phyloP scores from a whole-genome alignment of 1,140 invertebrate species.

The Agraylea sexmaculata region DNA sequence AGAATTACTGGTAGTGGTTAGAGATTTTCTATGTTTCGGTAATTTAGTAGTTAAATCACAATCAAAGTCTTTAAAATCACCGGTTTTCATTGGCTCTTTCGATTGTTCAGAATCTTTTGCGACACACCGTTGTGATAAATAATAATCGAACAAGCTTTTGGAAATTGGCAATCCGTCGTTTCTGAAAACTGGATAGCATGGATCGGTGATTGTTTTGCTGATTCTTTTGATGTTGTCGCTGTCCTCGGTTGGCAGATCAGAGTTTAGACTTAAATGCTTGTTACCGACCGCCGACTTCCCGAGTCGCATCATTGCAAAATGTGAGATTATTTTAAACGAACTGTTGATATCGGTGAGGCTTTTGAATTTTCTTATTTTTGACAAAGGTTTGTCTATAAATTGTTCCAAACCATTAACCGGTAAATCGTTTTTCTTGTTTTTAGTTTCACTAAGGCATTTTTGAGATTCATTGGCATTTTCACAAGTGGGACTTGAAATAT shows the following conservation, averaged over 20 bases:
- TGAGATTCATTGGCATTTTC: no score
- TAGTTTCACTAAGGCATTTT: no score
- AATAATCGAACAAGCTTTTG: conserved; percentile 55
- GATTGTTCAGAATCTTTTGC: conserved; percentile 31
- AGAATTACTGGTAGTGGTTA: neutral
- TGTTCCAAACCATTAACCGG: no score
- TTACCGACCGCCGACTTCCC: conserved; percentile 32
- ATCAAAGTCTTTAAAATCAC: conserved; percentile 38
- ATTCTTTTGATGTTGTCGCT: conserved; percentile 28
- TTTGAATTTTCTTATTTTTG: conserved; percentile 29
- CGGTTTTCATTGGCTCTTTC: conserved; percentile 15
- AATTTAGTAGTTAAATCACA: conserved; percentile 30
- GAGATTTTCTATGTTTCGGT: conserved; percentile 26
- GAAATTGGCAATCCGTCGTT: conserved; percentile 60
- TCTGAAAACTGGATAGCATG: conserved; percentile 61
- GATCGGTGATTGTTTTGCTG: conserved; percentile 63
- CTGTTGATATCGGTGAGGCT: conserved; percentile 44
- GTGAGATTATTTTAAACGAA: conserved; percentile 39
- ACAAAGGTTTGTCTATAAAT: conserved; percentile 34
- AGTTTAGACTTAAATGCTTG: conserved; percentile 30
- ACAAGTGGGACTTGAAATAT: no score
- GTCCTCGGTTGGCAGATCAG: conserved; percentile 29
- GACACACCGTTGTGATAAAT: conserved; percentile 46
- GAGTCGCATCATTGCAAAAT: conserved; percentile 35
- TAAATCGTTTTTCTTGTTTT: conserved; percentile 25